A percentile compares a stretch with the other conserved stretches of the same genome.
These are phyloP conservation scores for Alouatta palliata DNA, from an alignment of 2,113 vertebrate genomes.

Conservation along the genomic window DNA sequence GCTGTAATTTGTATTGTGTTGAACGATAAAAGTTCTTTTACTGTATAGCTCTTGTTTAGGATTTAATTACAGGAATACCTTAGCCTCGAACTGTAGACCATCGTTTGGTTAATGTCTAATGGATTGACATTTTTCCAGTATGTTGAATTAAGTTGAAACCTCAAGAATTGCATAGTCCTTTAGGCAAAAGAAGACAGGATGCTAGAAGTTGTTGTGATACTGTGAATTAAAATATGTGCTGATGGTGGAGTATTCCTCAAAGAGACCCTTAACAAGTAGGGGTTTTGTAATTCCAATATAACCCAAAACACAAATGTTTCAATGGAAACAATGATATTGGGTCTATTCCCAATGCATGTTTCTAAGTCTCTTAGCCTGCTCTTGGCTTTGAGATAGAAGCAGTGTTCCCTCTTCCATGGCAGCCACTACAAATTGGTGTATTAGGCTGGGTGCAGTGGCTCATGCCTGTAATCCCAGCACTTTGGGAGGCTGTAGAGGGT, in stretches of 20 bases:
- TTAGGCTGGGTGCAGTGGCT: no score
- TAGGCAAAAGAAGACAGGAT: not conserved
- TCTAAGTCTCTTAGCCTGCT: not conserved
- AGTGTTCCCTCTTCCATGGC: not conserved
- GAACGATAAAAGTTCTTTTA: not conserved
- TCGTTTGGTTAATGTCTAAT: not conserved
- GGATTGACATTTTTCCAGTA: not conserved
- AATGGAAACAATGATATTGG: not conserved
- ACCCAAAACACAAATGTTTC: not conserved
- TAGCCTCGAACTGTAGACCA: not conserved
- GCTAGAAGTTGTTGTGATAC: not conserved
- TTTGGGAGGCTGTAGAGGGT: no score
- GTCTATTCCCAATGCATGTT: not conserved
- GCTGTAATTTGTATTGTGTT: not conserved
- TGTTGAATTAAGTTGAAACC: not conserved
- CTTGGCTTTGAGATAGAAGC: not conserved
- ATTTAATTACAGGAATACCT: constrained; percentile 29
- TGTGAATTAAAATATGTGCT: not conserved
- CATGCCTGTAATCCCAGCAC: no score
- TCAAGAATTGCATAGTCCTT: constrained; percentile 15
- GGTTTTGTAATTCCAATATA: constrained; percentile 4
- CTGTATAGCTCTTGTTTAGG: not conserved
- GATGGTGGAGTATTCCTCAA: not conserved
- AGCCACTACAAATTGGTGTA: constrained; percentile 20
- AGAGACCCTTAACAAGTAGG: constrained; percentile 27